Evolutionary conservation across 2,888 invertebrate species (phyloP).

Genomic region (Palloptera scutellata): DNA sequence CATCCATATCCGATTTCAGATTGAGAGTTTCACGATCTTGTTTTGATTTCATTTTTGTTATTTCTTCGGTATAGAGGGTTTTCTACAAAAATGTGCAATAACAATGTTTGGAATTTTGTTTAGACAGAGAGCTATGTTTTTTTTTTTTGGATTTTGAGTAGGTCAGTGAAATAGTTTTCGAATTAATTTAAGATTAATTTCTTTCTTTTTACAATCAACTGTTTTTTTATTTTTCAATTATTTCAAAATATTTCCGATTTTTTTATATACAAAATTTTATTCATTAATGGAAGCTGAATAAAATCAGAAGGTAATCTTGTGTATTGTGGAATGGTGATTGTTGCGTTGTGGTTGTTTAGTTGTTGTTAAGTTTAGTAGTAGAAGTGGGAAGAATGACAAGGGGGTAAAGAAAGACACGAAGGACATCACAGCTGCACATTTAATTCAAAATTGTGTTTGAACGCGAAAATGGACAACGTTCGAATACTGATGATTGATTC

Average conservation of each 20-base stretch:
- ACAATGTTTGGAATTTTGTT: not conserved
- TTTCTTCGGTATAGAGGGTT: conserved; percentile 60
- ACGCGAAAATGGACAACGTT: too few relatives aligned
- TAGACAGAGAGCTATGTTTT: not conserved
- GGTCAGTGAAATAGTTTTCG: too few relatives aligned
- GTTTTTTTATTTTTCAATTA: too few relatives aligned
- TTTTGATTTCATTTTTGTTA: conserved; percentile 59
- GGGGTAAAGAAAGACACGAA: not conserved
- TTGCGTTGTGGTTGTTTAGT: not conserved
- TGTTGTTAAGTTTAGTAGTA: not conserved
- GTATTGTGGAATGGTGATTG: not conserved
- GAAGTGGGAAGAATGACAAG: not conserved
- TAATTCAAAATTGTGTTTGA: not conserved
- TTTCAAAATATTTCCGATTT: too few relatives aligned
- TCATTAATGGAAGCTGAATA: not conserved
- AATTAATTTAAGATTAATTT: too few relatives aligned
- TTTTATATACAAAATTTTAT: too few relatives aligned
- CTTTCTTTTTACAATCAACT: too few relatives aligned
- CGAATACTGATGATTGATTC: too few relatives aligned
- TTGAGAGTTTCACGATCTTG: conserved; percentile 56
- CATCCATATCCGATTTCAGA: conserved; percentile 49
- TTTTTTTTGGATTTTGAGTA: not conserved
- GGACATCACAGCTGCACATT: conserved; percentile 45
- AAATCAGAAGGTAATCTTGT: not conserved
- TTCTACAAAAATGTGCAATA: conserved; percentile 48